These are phyloP conservation scores for Spatulosminthurus flaviceps DNA, from an alignment of 2,888 invertebrate species.

Conservation along the genomic window DNA sequence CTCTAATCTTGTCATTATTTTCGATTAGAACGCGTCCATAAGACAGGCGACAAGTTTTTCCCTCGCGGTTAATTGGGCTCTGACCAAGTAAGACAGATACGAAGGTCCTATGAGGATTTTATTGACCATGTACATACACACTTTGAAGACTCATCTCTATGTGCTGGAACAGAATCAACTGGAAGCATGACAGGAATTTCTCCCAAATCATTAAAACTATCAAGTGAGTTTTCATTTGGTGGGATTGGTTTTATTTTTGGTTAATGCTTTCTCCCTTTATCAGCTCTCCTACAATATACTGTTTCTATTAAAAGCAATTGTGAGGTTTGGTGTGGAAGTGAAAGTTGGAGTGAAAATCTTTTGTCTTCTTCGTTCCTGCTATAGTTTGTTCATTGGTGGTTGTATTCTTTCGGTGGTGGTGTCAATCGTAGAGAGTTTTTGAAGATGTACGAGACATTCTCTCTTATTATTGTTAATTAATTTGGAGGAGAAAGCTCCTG, in stretches of 20 bases:
- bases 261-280: neutral
- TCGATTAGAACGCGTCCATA: slow-evolving; percentile 26
- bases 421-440: neutral
- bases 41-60: slow-evolving; percentile 29
- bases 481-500: neutral
- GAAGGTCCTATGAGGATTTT: neutral
- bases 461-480: neutral
- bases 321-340: slow-evolving; percentile 6
- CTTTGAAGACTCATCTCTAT: neutral
- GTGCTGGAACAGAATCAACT: slow-evolving; percentile 8
- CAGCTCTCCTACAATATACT: neutral
- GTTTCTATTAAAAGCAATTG: neutral
- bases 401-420: too few relatives aligned
- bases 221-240: slow-evolving; percentile 1
- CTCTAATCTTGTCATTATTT: slow-evolving; percentile 42
- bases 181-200: neutral
- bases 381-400: slow-evolving; percentile 1
- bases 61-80: slow-evolving; percentile 37
- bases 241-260: slow-evolving; percentile 6
- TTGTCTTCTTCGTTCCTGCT: neutral
- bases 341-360: neutral
- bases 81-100: slow-evolving; percentile 18
- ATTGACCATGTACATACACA: neutral
- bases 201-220: slow-evolving; percentile 11
- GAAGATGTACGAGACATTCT: neutral